Base-by-base conservation (phyloP, 2,797 vertebrate species). In the Fistularia commersonii region DNA sequence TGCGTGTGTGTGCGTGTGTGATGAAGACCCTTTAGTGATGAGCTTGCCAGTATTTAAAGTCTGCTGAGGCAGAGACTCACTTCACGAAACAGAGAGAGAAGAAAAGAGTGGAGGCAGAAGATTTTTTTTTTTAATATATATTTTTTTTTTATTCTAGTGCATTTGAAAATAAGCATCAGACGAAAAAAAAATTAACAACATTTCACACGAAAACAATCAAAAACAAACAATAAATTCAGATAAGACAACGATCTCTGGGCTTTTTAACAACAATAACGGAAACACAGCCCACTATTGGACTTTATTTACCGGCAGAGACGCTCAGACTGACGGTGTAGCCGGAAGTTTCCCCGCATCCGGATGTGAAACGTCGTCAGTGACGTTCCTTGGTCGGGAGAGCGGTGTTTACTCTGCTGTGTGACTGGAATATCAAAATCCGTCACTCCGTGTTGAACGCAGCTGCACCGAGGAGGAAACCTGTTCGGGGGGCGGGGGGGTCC, bases 351-450 rank as follows among this genome's bases (percentile, higher is more conserved):
- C 11, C n/a, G n/a, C 7, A 34, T 55, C 41, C 48, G 66, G 60
- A 68, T 74, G 74, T 80, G 64, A 66, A 64, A 51, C 66, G 62
- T 64, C 76, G 78, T 83, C 75, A 78, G 56, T 80, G 77, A 80
- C 80, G 82, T 84, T 86, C 83, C 80, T 87, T 83, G 80, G 80
- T 80, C 41, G 70, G 80, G 74, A 82, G 75, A 79, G 80, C 73
- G 52, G 77, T 82, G 82, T 88, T 85, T 84, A 77, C 80, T 67
- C 79, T 72, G 72, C 61, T 61, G 76, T 85, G 82, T 86, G 82
- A 87, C 82, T 72, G 35, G 83, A 84, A 88, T 86, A 85, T 84
- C 83, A 86, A 86, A 84, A 72, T 50, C 66, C 54, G 50, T 76
- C 68, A 63, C 64, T 73, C 58, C 56, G 59, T 62, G 75, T 72